Base-by-base conservation (phyloP, 2,113 vertebrate genomes). In the Lampris megalopsis region DNA sequence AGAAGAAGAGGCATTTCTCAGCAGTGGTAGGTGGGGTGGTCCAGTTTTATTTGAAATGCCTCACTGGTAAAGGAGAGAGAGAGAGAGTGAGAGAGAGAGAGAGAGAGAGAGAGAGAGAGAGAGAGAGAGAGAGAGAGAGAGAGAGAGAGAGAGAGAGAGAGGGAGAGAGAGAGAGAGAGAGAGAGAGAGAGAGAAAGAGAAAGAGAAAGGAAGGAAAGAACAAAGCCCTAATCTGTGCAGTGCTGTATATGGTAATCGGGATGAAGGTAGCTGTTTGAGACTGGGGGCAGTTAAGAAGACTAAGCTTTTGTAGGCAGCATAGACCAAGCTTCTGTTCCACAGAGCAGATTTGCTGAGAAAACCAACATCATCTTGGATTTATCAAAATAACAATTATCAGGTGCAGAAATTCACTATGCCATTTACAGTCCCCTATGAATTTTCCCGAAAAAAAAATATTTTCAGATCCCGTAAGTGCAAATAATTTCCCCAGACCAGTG, bases 131-230 rank as follows among this genome's bases (percentile, higher is more conserved):
- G 81, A 88, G 85, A 59, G 84, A 84, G 80, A 88, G 82, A 24
- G 38, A 50, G 43, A 62, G 75, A 73, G 84, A 84, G 72, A 77
- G 81, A 88, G 85, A 59, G 84, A 84, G 80, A 88, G 82, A 72
- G 60, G 43, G 38, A 50, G 43, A 62, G 75, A 73, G 84, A 84
- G 72, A 77, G 81, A 88, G 85, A 59, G 84, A 84, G 80, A 88
- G 38, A 50, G 43, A 62, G 75, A 73, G 84, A 84, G 72, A 77
- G 81, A 88, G 85, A 59, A 81, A 84, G 80, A 88, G 82, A 24
- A 0, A 24, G 24, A 24, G 24, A 24, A 0, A 24, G 24, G 24
- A 24, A 24, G 0, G 24, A 24, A 24, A 24, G 24, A 24, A 24
- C 24, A 24, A 24, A 24, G 84, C 84, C 80, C 58, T 11, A 48